These are phyloP conservation scores for Bellardia pandia DNA, from an alignment of 2,888 invertebrate genomes.

Conservation along the genomic window DNA sequence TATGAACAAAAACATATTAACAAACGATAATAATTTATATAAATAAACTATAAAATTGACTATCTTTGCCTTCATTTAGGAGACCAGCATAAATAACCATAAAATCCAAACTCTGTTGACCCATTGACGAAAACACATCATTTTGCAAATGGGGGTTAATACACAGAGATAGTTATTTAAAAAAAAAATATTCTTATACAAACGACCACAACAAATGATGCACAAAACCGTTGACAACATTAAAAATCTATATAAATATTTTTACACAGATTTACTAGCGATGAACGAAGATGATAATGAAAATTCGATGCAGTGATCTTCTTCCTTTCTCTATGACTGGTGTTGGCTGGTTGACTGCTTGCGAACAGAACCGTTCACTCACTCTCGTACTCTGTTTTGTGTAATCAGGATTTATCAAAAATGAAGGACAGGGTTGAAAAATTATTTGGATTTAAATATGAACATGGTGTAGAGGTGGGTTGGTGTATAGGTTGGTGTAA, in stretches of 20 bases:
- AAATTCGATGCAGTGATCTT: constrained; percentile 20
- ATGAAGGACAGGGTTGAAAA: constrained; percentile 23
- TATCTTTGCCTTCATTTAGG: background rate
- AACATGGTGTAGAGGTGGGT: background rate
- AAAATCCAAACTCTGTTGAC: constrained; percentile 44
- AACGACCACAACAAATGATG: constrained; percentile 54
- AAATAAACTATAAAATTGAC: background rate
- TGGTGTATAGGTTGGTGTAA: no score
- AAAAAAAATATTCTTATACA: constrained; percentile 13
- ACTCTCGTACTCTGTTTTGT: background rate
- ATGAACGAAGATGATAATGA: constrained; percentile 44
- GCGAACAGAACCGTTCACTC: background rate
- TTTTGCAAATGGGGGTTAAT: background rate
- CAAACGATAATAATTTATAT: background rate
- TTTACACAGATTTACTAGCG: constrained; percentile 5
- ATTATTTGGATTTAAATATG: background rate
- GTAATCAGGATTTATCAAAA: constrained; percentile 3
- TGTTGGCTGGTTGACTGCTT: background rate
- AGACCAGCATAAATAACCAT: constrained; percentile 36
- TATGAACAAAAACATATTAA: background rate
- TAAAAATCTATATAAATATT: constrained; percentile 14
- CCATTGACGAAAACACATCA: constrained; percentile 27
- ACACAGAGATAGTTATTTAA: background rate
- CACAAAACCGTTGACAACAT: constrained; percentile 50
- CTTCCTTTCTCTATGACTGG: constrained; percentile 6